Evolutionary conservation across 2,888 invertebrate genomes (phyloP).

Genomic region (Pherbina coryleti): DNA sequence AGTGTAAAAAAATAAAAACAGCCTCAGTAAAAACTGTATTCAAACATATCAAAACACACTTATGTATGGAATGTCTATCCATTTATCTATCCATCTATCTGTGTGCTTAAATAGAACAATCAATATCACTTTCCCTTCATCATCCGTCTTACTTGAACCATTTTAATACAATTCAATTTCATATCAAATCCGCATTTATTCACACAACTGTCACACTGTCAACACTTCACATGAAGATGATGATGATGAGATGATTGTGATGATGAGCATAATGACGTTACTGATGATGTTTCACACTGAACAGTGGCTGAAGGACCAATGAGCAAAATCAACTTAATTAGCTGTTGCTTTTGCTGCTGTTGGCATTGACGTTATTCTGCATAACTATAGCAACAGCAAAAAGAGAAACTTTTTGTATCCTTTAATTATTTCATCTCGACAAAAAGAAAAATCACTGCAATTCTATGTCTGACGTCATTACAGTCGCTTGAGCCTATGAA

Average conservation of each 20-base stretch:
- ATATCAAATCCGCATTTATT: conserved; percentile 17
- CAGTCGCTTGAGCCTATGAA: background rate
- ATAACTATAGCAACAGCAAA: background rate
- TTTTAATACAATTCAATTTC: conserved; percentile 51
- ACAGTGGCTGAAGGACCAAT: background rate
- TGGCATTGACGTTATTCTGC: background rate
- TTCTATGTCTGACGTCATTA: background rate
- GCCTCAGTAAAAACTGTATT: no score
- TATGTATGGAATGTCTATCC: no score
- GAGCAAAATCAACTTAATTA: background rate
- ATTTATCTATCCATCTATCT: no score
- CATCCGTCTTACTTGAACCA: conserved; percentile 51
- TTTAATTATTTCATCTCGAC: background rate
- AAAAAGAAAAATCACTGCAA: background rate
- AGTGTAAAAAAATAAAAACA: no score
- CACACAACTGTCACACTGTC: conserved; percentile 60
- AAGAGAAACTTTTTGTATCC: background rate
- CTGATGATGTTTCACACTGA: background rate
- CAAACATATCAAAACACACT: no score
- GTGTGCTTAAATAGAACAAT: conserved; percentile 44
- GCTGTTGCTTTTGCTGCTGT: background rate
- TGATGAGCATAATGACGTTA: background rate
- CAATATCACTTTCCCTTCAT: conserved; percentile 58
- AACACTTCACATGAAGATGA: conserved; percentile 41
- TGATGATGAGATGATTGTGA: background rate